Evolutionary conservation across 2,797 vertebrate genomes (phyloP).

Genomic region (Potorous gilbertii): DNA sequence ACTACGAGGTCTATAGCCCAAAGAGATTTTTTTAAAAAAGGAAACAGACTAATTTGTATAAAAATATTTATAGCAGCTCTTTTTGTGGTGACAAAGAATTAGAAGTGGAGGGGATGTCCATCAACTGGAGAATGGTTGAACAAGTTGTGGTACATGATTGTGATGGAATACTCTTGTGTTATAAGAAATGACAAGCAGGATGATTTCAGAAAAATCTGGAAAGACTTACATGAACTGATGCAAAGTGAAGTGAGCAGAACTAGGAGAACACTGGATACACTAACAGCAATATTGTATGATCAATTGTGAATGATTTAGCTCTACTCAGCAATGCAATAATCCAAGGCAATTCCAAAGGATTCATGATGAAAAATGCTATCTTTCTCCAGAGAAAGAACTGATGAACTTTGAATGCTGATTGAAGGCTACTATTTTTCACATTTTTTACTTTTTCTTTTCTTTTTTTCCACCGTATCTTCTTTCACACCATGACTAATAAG

Average conservation of each 20-base stretch:
- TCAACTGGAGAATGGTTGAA: not conserved
- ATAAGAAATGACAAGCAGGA: not conserved
- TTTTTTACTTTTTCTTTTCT: not conserved
- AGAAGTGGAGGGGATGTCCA: too few relatives aligned
- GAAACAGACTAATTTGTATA: not conserved
- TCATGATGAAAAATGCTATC: not conserved
- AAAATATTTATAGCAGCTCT: not conserved
- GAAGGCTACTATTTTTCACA: not conserved
- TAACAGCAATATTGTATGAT: not conserved
- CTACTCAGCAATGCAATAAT: not conserved
- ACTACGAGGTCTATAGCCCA: not conserved
- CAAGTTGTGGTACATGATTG: not conserved
- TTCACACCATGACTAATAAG: not conserved
- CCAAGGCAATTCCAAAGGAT: not conserved
- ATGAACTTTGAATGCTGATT: not conserved
- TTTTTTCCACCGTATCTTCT: not conserved
- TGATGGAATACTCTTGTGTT: not conserved
- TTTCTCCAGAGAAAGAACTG: not conserved
- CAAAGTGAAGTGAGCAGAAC: not conserved
- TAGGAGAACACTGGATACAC: not conserved
- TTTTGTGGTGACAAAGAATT: not conserved
- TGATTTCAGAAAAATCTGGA: not conserved
- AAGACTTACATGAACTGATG: not conserved
- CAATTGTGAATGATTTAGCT: not conserved
- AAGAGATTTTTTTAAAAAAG: not conserved